These are phyloP conservation scores for Lordiphosa fenestrarum DNA, from an alignment of 2,888 invertebrate species.

Conservation along the genomic window DNA sequence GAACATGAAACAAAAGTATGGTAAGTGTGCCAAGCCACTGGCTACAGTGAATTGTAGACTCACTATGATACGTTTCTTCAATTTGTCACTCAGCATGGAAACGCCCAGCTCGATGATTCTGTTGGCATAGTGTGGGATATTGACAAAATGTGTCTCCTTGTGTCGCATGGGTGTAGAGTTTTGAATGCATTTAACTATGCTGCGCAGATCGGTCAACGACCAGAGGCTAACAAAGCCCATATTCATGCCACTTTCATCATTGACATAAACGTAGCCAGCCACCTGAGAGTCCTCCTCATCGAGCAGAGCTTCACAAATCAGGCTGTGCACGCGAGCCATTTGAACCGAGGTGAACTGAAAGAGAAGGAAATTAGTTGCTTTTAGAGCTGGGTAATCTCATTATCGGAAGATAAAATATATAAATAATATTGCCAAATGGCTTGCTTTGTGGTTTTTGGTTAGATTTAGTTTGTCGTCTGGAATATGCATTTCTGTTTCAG, in stretches of 20 bases:
- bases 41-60: constrained; percentile 70
- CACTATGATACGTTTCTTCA: constrained; percentile 90
- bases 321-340: constrained; percentile 91
- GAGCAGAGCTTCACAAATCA: constrained; percentile 91
- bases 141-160: constrained; percentile 92
- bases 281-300: constrained; percentile 93
- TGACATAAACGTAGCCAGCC: constrained; percentile 91
- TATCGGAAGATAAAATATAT: too few species aligned
- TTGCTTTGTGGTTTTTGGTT: too few species aligned
- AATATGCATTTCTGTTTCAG: too few species aligned
- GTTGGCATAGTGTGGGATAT: constrained; percentile 90
- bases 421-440: too few species aligned
- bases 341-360: constrained; percentile 87
- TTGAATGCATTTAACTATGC: constrained; percentile 85
- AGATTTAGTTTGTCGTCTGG: too few species aligned
- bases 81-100: constrained; percentile 90
- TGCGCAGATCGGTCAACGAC: constrained; percentile 89
- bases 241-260: constrained; percentile 90
- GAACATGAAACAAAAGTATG: neutral
- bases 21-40: neutral
- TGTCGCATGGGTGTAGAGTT: constrained; percentile 95
- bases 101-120: constrained; percentile 91
- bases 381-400: too few species aligned
- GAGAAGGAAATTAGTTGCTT: neutral
- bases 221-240: constrained; percentile 92